These are phyloP conservation scores for Varanus salvator DNA, from an alignment of 2,113 vertebrate genomes.

Conservation along the genomic window DNA sequence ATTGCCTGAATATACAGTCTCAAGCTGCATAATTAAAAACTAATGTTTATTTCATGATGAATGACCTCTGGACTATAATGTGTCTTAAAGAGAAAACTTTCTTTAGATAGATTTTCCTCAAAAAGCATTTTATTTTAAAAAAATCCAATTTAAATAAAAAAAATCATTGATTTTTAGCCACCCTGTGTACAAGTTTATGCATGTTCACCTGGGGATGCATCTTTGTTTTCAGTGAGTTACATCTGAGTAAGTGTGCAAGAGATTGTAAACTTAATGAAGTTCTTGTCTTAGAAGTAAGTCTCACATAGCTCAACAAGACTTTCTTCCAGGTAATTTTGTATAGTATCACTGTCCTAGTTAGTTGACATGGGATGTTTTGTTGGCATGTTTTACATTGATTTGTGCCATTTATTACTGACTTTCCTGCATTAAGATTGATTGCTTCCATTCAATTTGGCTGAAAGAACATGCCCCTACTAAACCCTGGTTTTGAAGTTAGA, in stretches of 20 bases:
- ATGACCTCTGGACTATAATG: too few species aligned
- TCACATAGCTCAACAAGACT: neutral
- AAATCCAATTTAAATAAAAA: too few species aligned
- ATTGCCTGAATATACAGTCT: too few species aligned
- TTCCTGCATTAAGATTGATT: neutral
- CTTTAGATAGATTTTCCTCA: too few species aligned
- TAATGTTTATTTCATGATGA: too few species aligned
- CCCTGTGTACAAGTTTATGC: neutral
- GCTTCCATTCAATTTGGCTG: neutral
- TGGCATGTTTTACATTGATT: neutral
- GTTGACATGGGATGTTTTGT: neutral
- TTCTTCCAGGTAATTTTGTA: neutral
- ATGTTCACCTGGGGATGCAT: neutral
- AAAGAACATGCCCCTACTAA: neutral
- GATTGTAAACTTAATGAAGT: neutral
- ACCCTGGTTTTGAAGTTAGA: neutral
- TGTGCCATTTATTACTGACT: neutral
- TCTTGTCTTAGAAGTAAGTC: neutral
- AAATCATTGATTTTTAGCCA: too few species aligned
- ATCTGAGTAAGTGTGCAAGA: neutral
- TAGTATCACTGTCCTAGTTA: neutral
- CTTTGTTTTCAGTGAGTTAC: neutral
- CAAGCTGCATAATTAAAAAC: too few species aligned
- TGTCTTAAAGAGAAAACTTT: too few species aligned
- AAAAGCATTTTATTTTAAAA: too few species aligned